Evolutionary conservation across 2,113 vertebrate species (phyloP).

Genomic region (Dunckerocampus dactyliophorus): DNA sequence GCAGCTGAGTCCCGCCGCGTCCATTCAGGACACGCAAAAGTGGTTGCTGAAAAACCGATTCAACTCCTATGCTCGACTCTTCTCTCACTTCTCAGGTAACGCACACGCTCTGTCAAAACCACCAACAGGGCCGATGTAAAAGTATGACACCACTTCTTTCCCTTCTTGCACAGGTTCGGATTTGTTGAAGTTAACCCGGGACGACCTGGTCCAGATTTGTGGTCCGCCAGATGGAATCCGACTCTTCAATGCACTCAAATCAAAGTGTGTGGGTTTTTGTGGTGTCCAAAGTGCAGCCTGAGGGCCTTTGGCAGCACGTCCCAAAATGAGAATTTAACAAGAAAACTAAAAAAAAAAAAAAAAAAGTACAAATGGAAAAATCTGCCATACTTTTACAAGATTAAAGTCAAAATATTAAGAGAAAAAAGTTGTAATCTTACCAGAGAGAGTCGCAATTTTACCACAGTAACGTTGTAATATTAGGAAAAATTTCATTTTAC

Average conservation of each 20-base stretch:
- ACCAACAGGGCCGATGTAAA: neutral
- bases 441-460: too few relatives aligned
- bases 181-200: slow-evolving; percentile 90
- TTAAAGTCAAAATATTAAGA: too few relatives aligned
- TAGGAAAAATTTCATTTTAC: too few relatives aligned
- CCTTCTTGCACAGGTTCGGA: slow-evolving; percentile 80
- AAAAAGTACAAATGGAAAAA: too few relatives aligned
- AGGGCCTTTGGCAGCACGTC: too few relatives aligned
- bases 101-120: slow-evolving; percentile 9
- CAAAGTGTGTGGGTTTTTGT: slow-evolving; percentile 70
- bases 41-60: slow-evolving; percentile 93
- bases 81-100: slow-evolving; percentile 92
- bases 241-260: slow-evolving; percentile 92
- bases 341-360: too few relatives aligned
- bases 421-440: too few relatives aligned
- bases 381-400: too few relatives aligned
- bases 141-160: neutral
- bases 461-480: too few relatives aligned
- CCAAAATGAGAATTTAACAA: too few relatives aligned
- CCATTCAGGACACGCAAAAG: slow-evolving; percentile 89
- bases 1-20: slow-evolving; percentile 87
- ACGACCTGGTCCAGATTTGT: slow-evolving; percentile 92
- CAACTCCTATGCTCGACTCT: slow-evolving; percentile 83
- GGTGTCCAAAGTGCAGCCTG: too few relatives aligned
- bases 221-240: slow-evolving; percentile 91